Conservation (phyloP, 2,113 vertebrate genomes). For the Mionectes macconnelli region DNA sequence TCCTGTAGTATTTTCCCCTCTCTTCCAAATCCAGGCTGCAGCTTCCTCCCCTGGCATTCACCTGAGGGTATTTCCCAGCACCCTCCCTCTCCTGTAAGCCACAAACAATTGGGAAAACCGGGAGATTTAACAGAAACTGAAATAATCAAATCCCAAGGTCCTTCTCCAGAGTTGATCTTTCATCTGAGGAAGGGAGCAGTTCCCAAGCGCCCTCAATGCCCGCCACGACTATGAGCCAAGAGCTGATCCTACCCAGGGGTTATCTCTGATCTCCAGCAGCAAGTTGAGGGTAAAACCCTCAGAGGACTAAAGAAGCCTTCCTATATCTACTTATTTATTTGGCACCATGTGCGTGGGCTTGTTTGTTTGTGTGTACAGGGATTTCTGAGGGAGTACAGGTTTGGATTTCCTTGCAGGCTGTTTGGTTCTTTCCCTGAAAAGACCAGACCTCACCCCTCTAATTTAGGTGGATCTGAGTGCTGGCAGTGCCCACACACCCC, state of each 20-base stretch:
- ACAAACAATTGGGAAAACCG: not conserved
- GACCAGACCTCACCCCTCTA: not conserved
- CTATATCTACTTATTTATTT: not conserved
- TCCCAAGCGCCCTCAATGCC: accelerated
- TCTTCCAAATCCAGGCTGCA: not conserved
- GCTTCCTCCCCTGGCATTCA: not conserved
- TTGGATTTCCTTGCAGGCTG: not conserved
- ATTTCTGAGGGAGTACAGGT: not conserved
- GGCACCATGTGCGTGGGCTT: not conserved
- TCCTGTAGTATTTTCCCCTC: not conserved
- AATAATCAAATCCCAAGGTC: not conserved
- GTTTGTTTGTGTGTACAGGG: not conserved
- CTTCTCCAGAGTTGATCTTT: not conserved
- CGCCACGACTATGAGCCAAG: not conserved
- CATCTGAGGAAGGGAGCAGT: not conserved
- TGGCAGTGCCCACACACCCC: not conserved
- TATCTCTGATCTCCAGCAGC: not conserved
- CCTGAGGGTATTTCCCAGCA: not conserved
- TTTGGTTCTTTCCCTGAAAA: not conserved
- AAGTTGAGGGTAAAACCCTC: not conserved
- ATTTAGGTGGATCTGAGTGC: not conserved
- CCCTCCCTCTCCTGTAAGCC: not conserved
- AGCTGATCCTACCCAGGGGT: not conserved
- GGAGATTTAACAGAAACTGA: not conserved
- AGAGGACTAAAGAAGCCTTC: not conserved